A percentile compares a stretch with the other conserved stretches of the same genome.
Conservation (phyloP, 2,888 invertebrate species). For the Drosophila sordidula region DNA sequence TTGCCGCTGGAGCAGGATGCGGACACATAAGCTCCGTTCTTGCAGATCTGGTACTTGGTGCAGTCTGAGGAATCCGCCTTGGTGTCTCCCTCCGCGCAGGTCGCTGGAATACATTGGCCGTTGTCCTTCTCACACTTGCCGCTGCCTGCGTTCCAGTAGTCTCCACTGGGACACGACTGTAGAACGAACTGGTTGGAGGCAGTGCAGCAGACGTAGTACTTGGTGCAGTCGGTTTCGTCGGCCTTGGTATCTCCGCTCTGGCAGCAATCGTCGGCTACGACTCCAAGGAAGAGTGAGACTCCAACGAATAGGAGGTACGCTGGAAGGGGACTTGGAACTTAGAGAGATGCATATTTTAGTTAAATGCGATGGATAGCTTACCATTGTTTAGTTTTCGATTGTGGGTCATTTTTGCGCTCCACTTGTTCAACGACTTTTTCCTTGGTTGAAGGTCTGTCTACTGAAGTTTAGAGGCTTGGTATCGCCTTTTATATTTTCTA, state of each 20-base stretch:
- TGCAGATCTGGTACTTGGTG: slow-evolving; percentile 14
- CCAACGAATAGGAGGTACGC: slow-evolving; percentile 24
- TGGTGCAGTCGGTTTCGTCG: slow-evolving; percentile 40
- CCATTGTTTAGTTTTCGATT: slow-evolving; percentile 22
- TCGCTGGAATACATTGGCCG: background rate
- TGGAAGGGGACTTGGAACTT: background rate
- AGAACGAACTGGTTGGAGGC: slow-evolving; percentile 33
- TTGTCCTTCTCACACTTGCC: background rate
- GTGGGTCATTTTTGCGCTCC: slow-evolving; percentile 23
- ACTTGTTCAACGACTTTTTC: slow-evolving; percentile 27
- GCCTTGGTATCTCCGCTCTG: slow-evolving; percentile 32
- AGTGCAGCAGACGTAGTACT: slow-evolving; percentile 40
- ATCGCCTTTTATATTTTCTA: slow-evolving; percentile 48
- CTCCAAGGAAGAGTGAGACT: slow-evolving; percentile 9
- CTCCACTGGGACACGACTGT: slow-evolving; percentile 18
- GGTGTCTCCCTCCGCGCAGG: background rate
- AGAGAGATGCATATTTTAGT: background rate
- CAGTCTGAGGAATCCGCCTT: slow-evolving; percentile 4
- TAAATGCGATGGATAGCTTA: slow-evolving; percentile 3
- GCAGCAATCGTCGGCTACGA: slow-evolving; percentile 34
- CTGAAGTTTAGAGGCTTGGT: slow-evolving; percentile 18
- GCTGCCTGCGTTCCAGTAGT: slow-evolving; percentile 25
- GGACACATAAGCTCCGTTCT: slow-evolving; percentile 9
- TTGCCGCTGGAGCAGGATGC: slow-evolving; percentile 9
- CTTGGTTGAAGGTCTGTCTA: slow-evolving; percentile 16